Percentiles rank a stretch among this genome's conserved stretches.
phyloP scores from a whole-genome alignment of 2,888 invertebrate species.

The Busseola fusca region DNA sequence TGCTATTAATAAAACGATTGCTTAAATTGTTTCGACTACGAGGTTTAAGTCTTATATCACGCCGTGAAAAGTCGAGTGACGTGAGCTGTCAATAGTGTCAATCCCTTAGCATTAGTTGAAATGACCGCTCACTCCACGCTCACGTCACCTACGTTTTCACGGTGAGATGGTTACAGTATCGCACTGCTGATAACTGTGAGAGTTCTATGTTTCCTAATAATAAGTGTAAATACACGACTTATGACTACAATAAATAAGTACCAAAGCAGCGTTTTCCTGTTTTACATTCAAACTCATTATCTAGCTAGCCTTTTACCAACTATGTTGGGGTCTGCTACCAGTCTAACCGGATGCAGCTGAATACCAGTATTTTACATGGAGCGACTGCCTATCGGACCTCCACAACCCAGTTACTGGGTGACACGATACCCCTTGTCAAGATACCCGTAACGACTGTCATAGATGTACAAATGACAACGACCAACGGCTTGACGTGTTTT shows the following conservation, averaged over 20 bases:
- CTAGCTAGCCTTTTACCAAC: neutral
- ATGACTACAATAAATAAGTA: neutral
- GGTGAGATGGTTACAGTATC: no score
- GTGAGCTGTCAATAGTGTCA: no score
- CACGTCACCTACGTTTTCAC: no score
- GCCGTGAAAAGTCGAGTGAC: no score
- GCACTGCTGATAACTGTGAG: neutral
- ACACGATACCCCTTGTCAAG: neutral
- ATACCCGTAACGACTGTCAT: neutral
- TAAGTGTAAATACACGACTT: neutral
- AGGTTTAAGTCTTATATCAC: neutral
- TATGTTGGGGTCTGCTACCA: neutral
- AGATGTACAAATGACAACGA: neutral
- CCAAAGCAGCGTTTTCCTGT: neutral
- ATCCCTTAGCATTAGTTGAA: no score
- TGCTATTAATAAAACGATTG: neutral
- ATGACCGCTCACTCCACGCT: no score
- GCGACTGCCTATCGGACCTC: neutral
- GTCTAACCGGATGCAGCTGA: neutral
- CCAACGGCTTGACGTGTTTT: neutral
- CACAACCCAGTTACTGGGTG: neutral
- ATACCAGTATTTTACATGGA: neutral
- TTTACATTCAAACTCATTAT: neutral
- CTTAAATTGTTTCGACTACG: neutral
- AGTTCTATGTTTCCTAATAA: neutral